Base-by-base conservation (phyloP, 1,140 invertebrate species). In the Trichonephila clavipes region DNA sequence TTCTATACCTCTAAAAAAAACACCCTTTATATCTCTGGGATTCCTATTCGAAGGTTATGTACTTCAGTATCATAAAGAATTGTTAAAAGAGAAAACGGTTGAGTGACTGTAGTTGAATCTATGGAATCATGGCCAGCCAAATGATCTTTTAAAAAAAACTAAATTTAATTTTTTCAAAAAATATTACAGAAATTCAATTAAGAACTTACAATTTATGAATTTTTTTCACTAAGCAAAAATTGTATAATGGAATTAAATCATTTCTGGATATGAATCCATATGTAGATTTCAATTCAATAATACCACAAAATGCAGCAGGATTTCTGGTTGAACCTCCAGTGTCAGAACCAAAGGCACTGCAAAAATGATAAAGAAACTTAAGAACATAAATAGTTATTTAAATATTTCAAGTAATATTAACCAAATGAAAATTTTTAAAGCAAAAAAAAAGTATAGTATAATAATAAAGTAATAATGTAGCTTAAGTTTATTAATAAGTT, bases 301-400 rank as follows among this genome's bases (percentile, higher is more conserved):
- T 96, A 19, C 99, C 99, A 96, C 98, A 99, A 95, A 98, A 98
- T 14, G 99, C 97, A 5, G 99, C 98, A 24, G 99, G 99, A 96
- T 99, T 99, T 94, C 99, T 96, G 16, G 98, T 98, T 4, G 99
- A 99, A 2, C 99, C 99, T 16, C 99, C 99, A 0, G 99, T 99
- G 95, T 99, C 99, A 8, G 99, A 99, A 6, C 99, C 99, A 91
- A 99, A 96, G 0, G 98, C 98, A 19, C 98, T 98, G 94, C 34
- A 95, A 95, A 95, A 86, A 94, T 61, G 92, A 59, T 51, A 40
- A 51, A 83, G 16, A 12, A 83, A 51, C 51, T 40, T 40, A 2
- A 51, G 51, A 51, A 51, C 10, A 51, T 1, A 0, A 10, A 0
- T 51, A 5, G 51, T 12, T 51, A 12, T 51, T 7, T 10, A 51